A percentile compares a stretch with the other conserved stretches of the same genome.
Conservation (phyloP, 2,888 invertebrate species). For the Drosophila suboccidentalis region DNA sequence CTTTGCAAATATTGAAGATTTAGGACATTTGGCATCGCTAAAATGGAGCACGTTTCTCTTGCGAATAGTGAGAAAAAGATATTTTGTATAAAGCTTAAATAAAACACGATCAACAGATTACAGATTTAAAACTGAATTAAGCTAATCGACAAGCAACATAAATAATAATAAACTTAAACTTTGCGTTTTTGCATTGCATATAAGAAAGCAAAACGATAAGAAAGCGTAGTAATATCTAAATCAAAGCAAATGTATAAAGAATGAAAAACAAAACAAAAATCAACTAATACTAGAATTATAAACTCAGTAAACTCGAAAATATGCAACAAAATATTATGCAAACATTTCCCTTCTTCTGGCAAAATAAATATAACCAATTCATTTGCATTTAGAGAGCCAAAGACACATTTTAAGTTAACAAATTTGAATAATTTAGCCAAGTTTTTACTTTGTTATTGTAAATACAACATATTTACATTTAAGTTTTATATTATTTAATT, state of each 20-base stretch:
- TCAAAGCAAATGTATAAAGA: conserved; percentile 71
- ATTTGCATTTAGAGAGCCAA: conserved; percentile 63
- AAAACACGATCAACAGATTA: conserved; percentile 29
- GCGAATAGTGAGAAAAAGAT: conserved; percentile 32
- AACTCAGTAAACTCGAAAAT: conserved; percentile 23
- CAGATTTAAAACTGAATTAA: conserved; percentile 25
- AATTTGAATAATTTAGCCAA: conserved; percentile 23
- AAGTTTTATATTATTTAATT: conserved; percentile 40
- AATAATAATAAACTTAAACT: conserved; percentile 31
- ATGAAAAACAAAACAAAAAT: conserved; percentile 30
- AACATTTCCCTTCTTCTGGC: conserved; percentile 29
- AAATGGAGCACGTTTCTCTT: conserved; percentile 54
- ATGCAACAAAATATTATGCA: conserved; percentile 10
- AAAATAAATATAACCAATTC: conserved; percentile 8
- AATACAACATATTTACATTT: conserved; percentile 30
- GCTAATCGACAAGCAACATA: conserved; percentile 27
- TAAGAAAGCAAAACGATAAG: conserved; percentile 43
- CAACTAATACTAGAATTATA: conserved; percentile 37
- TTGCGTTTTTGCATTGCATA: conserved; percentile 59
- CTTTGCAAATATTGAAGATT: conserved; percentile 52
- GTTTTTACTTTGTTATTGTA: conserved; percentile 47
- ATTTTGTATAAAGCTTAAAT: conserved; percentile 72
- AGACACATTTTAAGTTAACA: conserved; percentile 53
- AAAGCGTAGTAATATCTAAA: conserved; percentile 81
- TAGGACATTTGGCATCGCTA: conserved; percentile 45